Base-by-base conservation (phyloP, 1,140 invertebrate genomes). In the Neodiprion fabricii region DNA sequence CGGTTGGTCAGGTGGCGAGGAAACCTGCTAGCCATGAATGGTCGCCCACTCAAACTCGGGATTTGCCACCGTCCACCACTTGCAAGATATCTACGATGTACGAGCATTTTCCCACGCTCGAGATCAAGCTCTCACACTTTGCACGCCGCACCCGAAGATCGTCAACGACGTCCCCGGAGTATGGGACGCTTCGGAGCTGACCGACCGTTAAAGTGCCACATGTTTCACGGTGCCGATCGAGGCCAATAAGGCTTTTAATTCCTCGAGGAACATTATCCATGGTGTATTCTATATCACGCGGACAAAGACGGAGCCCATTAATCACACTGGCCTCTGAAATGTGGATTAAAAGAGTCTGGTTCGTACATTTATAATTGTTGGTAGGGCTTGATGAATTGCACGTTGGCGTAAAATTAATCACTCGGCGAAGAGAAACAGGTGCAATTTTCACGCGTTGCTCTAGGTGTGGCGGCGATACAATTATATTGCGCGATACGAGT, bases 21-120 rank as follows among this genome's bases (percentile, higher is more conserved):
- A 77, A 77, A 75, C 73, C 73, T 40, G 73, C 71, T 72, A 73
- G 28, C 74, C 74, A 77, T 77, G 76, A 77, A 77, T 77, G 76
- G 67, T 70, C 76, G 76, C 76, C 76, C 74, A 77, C 76, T 73
- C 76, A n/a, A 47, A 61, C 11, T 61, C 53, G n/a, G n/a, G 53
- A 61, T 61, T 61, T 61, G 53, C 53, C 53, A 61, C 9, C 53
- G 4, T 61, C 53, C 28, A 40, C n/a, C 53, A 61, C 5, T 61
- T 14, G 53, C 53, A 61, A 17, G n/a, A 61, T 61, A 12, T 17
- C 53, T 61, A 61, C 53, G 53, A 61, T 61, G 9, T 61, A 17
- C 53, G 9, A 61, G 28, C 5, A 40, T 12, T 61, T 61, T 61
- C 53, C 53, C 53, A 61, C 53, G 53, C 3, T 61, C 53, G 53